phyloP scores from a whole-genome alignment of 2,113 vertebrate genomes.

The Cygnus atratus region DNA sequence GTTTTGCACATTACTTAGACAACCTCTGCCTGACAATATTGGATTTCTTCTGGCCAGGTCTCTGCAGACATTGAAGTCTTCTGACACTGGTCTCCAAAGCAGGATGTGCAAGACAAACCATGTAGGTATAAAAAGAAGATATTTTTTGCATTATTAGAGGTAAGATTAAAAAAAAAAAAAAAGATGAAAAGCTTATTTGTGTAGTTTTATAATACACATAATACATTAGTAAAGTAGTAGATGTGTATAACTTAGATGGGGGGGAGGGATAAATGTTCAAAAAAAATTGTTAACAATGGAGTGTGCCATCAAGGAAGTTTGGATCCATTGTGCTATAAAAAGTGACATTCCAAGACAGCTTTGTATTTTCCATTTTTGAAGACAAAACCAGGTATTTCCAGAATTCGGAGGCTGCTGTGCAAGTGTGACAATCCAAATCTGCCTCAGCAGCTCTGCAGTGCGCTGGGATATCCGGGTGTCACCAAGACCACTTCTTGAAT shows the following conservation, averaged over 20 bases:
- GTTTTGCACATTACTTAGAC: not conserved
- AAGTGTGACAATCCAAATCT: not conserved
- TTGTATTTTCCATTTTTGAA: not conserved
- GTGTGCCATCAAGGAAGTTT: not conserved
- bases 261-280: no score
- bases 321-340: not conserved
- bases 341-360: not conserved
- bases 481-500: accelerated
- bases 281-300: no score
- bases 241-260: not conserved
- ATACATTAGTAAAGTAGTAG: not conserved
- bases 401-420: not conserved
- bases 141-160: not conserved
- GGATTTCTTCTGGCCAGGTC: not conserved
- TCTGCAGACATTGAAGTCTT: not conserved
- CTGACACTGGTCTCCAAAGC: not conserved
- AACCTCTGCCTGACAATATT: accelerated
- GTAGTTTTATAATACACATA: not conserved
- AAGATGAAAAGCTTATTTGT: not conserved
- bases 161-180: not conserved
- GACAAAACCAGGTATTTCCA: not conserved
- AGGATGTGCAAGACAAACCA: not conserved
- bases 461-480: not conserved
- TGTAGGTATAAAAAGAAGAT: not conserved
- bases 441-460: not conserved